Base-by-base conservation (phyloP, 2,888 invertebrate genomes). In the Leptarthrus brevirostris region DNA sequence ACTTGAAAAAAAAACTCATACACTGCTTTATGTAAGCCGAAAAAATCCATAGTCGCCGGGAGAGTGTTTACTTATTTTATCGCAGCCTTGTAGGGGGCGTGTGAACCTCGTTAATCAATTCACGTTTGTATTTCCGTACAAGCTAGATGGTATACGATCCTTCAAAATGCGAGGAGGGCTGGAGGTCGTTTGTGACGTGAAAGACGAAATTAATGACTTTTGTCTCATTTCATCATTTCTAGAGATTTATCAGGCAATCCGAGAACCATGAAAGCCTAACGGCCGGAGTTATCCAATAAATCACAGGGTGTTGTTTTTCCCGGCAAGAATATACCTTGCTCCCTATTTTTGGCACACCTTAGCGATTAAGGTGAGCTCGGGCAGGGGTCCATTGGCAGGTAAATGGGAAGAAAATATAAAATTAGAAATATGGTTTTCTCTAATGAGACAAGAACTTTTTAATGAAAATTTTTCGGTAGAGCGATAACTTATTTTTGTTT, bases 181-280 rank as follows among this genome's bases (percentile, higher is more conserved):
- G 44, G 44, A 44, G 16, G 34, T n/a, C 36, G 20, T 40, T 36
- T 20, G 18, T 20, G 12, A 58, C 36, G 36, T 36, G 36, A 58
- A 58, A 18, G 58, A 36, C 36, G 69, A 69, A 74, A 74, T 74
- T 74, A 74, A 74, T 74, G 74, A 69, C 54, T 30, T 26, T 69
- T 69, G 69, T 74, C 74, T 74, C 69, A 20, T 74, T 52, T 74
- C 66, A 74, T 74, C 74, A 74, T 74, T 69, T 74, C 20, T 61
- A 14, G 56, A 69, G 69, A 74, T 74, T 74, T 74, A 74, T 74
- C 74, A 69, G 69, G 69, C 40, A 44, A 34, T 34, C 44, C 66
- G 40, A 58, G 36, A 34, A 16, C 58, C 36, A 36, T 20, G 36
- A 36, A 16, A 58, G 20, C 36, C 30, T 36, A 58, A 36, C 36